Evolutionary conservation across 2,113 vertebrate genomes (phyloP).

Genomic region (Thunnus thynnus): DNA sequence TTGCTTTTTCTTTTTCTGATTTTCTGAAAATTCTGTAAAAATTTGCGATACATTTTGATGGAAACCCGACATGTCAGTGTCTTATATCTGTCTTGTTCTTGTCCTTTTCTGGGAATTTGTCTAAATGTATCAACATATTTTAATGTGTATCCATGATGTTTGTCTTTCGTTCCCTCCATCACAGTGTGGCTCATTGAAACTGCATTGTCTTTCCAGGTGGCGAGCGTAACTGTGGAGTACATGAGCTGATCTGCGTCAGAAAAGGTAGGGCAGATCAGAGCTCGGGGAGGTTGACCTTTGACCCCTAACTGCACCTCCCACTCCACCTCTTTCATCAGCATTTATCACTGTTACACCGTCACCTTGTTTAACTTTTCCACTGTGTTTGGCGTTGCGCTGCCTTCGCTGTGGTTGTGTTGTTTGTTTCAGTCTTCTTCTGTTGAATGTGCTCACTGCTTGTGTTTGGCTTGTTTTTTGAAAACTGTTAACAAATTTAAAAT

Average conservation of each 20-base stretch:
- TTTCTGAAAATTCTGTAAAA: too few species aligned
- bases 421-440: background rate
- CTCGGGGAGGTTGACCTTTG: constrained; percentile 36
- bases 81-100: constrained; percentile 10
- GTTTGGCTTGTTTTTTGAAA: background rate
- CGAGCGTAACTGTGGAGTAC: constrained; percentile 97
- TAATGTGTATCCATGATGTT: constrained; percentile 13
- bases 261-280: constrained; percentile 90
- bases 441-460: constrained; percentile 9
- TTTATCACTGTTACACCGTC: constrained; percentile 10
- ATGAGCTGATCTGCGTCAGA: constrained; percentile 98
- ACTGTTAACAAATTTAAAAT: background rate
- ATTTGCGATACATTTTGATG: too few species aligned
- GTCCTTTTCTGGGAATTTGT: constrained; percentile 5
- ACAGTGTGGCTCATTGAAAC: constrained; percentile 73
- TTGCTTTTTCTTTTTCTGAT: too few species aligned
- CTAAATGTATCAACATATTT: constrained; percentile 20
- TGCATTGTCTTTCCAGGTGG: constrained; percentile 90
- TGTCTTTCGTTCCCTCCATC: constrained; percentile 54
- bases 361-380: background rate
- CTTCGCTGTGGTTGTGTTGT: background rate
- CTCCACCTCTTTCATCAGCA: constrained; percentile 23
- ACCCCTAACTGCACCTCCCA: constrained; percentile 1
- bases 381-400: background rate
- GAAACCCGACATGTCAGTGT: constrained; percentile 4